These are phyloP conservation scores for Drosophila miranda DNA, from an alignment of 1,140 invertebrate species.

Conservation along the genomic window DNA sequence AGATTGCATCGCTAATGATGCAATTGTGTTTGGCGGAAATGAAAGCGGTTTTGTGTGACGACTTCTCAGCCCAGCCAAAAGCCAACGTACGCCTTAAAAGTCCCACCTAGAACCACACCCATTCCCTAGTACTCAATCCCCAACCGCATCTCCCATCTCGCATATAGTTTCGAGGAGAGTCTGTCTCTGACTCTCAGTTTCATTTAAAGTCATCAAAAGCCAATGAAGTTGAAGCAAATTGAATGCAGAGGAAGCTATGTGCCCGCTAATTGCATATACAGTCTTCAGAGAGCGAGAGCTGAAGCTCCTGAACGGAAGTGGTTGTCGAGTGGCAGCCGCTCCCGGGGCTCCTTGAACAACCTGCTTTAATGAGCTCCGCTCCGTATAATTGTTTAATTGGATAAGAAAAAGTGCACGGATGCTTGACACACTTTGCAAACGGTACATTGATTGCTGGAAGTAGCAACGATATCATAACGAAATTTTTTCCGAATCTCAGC, in stretches of 20 bases:
- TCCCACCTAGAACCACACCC: not conserved
- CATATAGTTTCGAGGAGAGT: too few relatives aligned
- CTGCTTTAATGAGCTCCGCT: conserved; percentile 44
- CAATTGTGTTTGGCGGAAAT: conserved; percentile 79
- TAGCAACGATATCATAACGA: not conserved
- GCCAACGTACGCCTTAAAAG: conserved; percentile 10
- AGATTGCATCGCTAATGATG: conserved; percentile 80
- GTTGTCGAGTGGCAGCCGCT: conserved; percentile 13
- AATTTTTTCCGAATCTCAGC: conserved; percentile 1
- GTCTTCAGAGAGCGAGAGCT: conserved; percentile 12
- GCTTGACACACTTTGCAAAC: conserved; percentile 37
- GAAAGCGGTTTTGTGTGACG: conserved; percentile 77
- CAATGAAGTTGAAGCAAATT: conserved; percentile 52
- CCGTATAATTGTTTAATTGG: conserved; percentile 57
- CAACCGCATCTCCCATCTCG: not conserved
- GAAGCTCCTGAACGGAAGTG: conserved; percentile 14
- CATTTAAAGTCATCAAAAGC: conserved; percentile 7
- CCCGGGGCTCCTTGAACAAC: conserved; percentile 23
- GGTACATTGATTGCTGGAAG: not conserved
- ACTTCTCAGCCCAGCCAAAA: conserved; percentile 41
- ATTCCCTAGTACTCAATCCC: conserved; percentile 18
- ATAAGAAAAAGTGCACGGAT: conserved; percentile 44
- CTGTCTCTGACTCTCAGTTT: too few relatives aligned
- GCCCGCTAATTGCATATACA: conserved; percentile 61
- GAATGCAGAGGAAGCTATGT: conserved; percentile 43